phyloP scores from a whole-genome alignment of 2,113 vertebrate genomes.

The Turdus rufiventris region DNA sequence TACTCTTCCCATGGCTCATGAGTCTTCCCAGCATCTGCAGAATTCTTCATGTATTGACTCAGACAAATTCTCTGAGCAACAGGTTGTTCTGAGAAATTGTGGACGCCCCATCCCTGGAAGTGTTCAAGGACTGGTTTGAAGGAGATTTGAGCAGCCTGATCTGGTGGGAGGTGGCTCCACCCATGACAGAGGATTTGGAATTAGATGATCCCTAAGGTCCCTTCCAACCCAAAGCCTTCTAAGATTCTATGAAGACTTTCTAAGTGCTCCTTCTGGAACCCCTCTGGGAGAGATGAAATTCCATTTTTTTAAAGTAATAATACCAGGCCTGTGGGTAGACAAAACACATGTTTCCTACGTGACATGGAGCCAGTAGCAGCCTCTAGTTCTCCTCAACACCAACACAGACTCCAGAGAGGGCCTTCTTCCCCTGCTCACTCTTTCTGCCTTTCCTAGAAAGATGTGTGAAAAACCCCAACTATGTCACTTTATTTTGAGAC shows the following conservation, averaged over 20 bases:
- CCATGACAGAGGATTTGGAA: neutral
- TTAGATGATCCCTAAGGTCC: neutral
- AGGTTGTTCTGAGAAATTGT: neutral
- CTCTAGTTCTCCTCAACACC: fast-evolving
- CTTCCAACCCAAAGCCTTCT: neutral
- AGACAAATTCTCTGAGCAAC: neutral
- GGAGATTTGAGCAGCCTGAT: neutral
- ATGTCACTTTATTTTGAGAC: neutral
- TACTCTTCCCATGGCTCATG: neutral
- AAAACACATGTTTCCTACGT: neutral
- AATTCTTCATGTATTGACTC: neutral
- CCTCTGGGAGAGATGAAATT: neutral
- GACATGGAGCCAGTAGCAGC: neutral
- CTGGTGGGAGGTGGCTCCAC: neutral
- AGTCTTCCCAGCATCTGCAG: neutral
- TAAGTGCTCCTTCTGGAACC: neutral
- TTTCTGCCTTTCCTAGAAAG: neutral
- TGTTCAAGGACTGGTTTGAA: neutral
- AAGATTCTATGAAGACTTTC: neutral
- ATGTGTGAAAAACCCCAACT: fast-evolving
- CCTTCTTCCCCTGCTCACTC: fast-evolving
- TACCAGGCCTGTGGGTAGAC: neutral
- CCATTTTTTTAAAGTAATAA: neutral
- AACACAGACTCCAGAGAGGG: fast-evolving
- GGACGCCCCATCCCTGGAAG: too few relatives aligned